Base-by-base conservation (phyloP, 2,888 invertebrate genomes). In the Hoplodrina ambigua region DNA sequence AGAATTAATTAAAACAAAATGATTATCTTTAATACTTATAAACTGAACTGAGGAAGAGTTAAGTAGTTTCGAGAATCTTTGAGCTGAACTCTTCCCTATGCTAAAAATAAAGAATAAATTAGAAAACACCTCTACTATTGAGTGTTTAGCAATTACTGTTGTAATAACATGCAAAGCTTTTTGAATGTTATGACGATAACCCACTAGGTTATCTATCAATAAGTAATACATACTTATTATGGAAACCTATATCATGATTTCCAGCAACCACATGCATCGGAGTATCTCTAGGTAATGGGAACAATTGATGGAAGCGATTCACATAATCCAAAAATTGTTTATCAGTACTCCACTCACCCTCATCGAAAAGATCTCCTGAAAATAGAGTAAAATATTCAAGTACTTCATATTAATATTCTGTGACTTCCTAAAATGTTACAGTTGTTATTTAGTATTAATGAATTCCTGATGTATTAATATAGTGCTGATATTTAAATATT, bases 211-310 rank as follows among this genome's bases (percentile, higher is more conserved):
- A 13, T 13, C 5, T 52, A 19, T 17, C n/a, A 33, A 56, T 46
- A 46, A 20, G 11, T 20, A 56, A 65, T 74, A 89, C 95, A 91
- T 94, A 98, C 98, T 97, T 96, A 94, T 99, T 98, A 96, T 99
- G 99, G 93, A 99, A 99, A 67, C 99, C 99, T 84, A 99, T 97
- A 92, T 99, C 99, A 95, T 99, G 99, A 95, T 99, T 99, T 46
- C 99, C 99, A 60, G 97, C 98, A 17, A 98, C 97, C 63, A 98
- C 97, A 90, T 97, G 97, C 77, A 98, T 92, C 77, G 97, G 95
- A 0, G 97, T 97, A 53, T 95, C 92, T 53, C 96, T 88, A 5
- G 98, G 97, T 17, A 97, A 96, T 56, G 96, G 89, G 93, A 99
- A 99, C 81, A 99, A 93, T 67, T 95, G 96, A 74, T 97, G 93